These are phyloP conservation scores for Echinops telfairi DNA, from an alignment of 2,113 vertebrate species.

Conservation along the genomic window DNA sequence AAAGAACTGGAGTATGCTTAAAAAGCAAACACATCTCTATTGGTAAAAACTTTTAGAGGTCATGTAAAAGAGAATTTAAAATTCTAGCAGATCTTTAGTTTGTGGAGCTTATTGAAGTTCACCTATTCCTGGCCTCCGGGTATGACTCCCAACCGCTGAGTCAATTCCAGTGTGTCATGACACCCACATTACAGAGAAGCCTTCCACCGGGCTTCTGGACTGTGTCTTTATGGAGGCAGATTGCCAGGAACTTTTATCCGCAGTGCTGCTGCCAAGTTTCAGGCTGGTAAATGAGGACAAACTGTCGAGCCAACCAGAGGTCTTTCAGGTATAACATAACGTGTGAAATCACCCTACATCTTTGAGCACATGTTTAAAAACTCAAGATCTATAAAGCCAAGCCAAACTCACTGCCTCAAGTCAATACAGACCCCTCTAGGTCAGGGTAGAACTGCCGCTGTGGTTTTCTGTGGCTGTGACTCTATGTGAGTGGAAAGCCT, in stretches of 20 bases:
- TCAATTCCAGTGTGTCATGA: background rate
- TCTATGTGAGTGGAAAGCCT: no score
- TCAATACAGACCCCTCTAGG: no score
- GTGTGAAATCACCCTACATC: background rate
- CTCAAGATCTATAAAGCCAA: background rate
- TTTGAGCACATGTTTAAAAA: constrained; percentile 38
- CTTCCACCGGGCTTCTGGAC: background rate
- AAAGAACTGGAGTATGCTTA: background rate
- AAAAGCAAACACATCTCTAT: background rate
- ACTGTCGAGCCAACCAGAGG: background rate
- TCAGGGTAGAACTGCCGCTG: background rate
- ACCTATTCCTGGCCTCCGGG: background rate
- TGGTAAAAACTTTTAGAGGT: background rate
- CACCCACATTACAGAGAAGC: background rate
- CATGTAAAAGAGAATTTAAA: constrained; percentile 32
- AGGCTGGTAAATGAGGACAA: background rate
- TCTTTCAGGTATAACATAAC: background rate
- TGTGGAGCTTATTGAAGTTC: background rate
- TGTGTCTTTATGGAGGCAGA: background rate
- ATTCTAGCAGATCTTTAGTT: constrained; percentile 23
- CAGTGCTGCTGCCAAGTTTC: background rate
- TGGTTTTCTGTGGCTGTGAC: background rate
- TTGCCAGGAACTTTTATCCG: background rate
- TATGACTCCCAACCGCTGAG: background rate
- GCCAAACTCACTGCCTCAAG: no score